phyloP scores from a whole-genome alignment of 92 coral and sea anemone species.

The Heliopora coerulea region DNA sequence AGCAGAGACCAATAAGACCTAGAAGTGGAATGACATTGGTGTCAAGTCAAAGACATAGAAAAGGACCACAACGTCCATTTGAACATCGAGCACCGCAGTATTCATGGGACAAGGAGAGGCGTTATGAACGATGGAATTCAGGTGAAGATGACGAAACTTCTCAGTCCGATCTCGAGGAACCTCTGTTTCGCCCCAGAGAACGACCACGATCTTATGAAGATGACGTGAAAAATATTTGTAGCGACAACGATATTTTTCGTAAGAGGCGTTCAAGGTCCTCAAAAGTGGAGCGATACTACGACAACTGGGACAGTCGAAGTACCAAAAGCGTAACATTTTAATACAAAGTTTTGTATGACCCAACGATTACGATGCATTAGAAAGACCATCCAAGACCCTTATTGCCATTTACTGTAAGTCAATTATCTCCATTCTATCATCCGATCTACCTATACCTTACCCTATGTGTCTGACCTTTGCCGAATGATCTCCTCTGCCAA shows the following conservation, averaged over 20 bases:
- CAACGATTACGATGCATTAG: neutral
- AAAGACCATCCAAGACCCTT: too few species aligned
- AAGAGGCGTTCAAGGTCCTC: neutral
- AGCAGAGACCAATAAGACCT: too few species aligned
- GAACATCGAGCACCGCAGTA: too few species aligned
- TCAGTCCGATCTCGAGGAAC: neutral
- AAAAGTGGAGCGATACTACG: neutral
- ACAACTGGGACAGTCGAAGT: constrained; percentile 33
- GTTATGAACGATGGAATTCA: neutral
- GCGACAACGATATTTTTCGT: constrained; percentile 16
- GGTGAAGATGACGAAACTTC: neutral
- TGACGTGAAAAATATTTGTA: neutral
- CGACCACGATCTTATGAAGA: neutral
- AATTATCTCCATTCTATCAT: too few species aligned
- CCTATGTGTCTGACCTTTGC: too few species aligned
- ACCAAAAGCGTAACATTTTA: constrained; percentile 26
- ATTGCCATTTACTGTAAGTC: too few species aligned
- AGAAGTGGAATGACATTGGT: neutral
- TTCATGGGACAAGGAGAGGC: too few species aligned
- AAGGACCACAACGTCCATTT: too few species aligned
- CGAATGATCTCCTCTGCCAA: too few species aligned
- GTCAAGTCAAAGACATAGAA: neutral
- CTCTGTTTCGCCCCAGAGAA: too few species aligned
- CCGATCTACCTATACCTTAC: too few species aligned
- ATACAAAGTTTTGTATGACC: too few species aligned